Evolutionary conservation across 1,140 invertebrate species (phyloP).

Genomic region (Papilio xuthus): DNA sequence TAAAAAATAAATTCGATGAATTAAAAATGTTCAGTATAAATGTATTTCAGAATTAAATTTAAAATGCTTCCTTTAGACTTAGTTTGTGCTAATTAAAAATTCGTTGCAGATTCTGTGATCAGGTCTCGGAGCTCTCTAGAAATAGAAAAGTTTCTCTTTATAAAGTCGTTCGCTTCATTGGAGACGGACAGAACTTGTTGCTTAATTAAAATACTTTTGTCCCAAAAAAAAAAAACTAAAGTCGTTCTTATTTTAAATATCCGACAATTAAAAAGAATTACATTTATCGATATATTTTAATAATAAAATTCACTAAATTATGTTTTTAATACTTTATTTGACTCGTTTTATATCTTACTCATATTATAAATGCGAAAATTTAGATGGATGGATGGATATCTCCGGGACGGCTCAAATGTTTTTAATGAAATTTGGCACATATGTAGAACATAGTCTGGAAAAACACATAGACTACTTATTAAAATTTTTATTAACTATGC

Average conservation of each 20-base stretch:
- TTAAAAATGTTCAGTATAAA: background rate
- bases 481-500: too few relatives aligned
- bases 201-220: slow-evolving; percentile 29
- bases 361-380: too few relatives aligned
- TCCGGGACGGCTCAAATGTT: too few relatives aligned
- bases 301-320: too few relatives aligned
- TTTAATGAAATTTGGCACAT: too few relatives aligned
- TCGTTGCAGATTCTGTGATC: slow-evolving; percentile 17
- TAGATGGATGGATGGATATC: too few relatives aligned
- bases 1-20: background rate
- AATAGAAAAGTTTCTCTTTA: slow-evolving; percentile 30
- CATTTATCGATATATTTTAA: too few relatives aligned
- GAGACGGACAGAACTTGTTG: slow-evolving; percentile 22
- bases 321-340: too few relatives aligned
- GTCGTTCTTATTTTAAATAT: background rate
- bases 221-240: background rate
- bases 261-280: too few relatives aligned
- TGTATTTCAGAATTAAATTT: slow-evolving; percentile 9
- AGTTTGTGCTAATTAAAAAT: slow-evolving; percentile 33
- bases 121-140: slow-evolving; percentile 20
- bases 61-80: slow-evolving; percentile 9
- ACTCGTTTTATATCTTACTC: too few relatives aligned
- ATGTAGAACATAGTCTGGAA: too few relatives aligned
- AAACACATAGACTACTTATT: too few relatives aligned
- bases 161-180: slow-evolving; percentile 12